Evolutionary conservation across 2,888 invertebrate species (phyloP), one percentile per base, ranked within the genome.

Genomic region (Conomelus anceps): DNA sequence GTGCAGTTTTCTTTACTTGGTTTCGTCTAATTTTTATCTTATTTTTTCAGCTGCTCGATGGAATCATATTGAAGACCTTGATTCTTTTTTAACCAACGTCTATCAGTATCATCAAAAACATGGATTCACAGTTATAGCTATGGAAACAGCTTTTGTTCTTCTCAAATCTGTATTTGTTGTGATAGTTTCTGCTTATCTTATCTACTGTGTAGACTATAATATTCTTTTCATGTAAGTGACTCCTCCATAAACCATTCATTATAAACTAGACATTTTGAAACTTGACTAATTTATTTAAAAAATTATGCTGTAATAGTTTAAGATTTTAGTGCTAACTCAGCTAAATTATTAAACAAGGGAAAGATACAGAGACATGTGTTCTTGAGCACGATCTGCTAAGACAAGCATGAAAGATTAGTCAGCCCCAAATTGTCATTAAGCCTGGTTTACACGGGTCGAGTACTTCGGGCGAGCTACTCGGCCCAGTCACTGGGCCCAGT

Each of bases 31-130:
- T 6, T n/a, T n/a, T 85, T 3, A 9, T 22, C 4, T 85, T 13
- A 23, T 85, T 85, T 22, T 92, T 93, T 94, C 89, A 91, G 91
- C 93, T 95, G 97, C 97, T 91, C 95, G 97, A 93, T 99, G 98
- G 98, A 98, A 98, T 93, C 99, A 99, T 93, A 97, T 99, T 92
- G 98, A 98, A 93, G 98, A 99, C 93, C 94, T 99, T 90, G 99
- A 99, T 94, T 97, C 98, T 88, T 99, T 99, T 94, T 99, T 99
- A 93, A 96, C 97, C 86, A 95, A 98, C 92, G 97, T 99, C 94
- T 99, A 99, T 93, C 96, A 96, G 93, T 99, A 99, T 93, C 99
- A 99, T 94, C 98, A 99, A 92, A 96, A 97, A 92, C 97, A 98
- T 93, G 99, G 99, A 26, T 99, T 98, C 93, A 94, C 95, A 89